Evolutionary conservation across 1,140 invertebrate genomes (phyloP).

Genomic region (Fopius arisanus): DNA sequence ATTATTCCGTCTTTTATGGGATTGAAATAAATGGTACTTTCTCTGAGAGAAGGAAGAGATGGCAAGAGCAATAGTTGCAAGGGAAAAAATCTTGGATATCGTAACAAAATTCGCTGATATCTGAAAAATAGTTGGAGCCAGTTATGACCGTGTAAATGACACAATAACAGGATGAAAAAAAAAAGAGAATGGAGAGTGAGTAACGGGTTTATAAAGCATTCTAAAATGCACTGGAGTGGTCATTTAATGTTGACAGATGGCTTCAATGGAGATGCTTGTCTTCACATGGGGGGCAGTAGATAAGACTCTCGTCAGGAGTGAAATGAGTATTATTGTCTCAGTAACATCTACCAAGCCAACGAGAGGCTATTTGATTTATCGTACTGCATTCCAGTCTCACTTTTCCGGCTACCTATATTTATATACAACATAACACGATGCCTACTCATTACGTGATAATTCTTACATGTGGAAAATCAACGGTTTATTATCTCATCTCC

Average conservation of each 20-base stretch:
- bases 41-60: too few species aligned
- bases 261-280: neutral
- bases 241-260: neutral
- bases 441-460: neutral
- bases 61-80: too few species aligned
- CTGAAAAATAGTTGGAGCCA: too few species aligned
- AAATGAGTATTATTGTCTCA: conserved; percentile 9
- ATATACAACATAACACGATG: neutral
- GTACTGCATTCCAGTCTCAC: conserved; percentile 17
- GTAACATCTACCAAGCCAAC: neutral
- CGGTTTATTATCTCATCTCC: neutral
- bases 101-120: too few species aligned
- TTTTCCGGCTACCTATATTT: conserved; percentile 20
- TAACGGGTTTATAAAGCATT: neutral
- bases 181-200: neutral
- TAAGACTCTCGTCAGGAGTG: conserved; percentile 11
- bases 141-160: too few species aligned
- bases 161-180: too few species aligned
- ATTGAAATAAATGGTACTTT: too few species aligned
- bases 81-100: too few species aligned
- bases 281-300: conserved; percentile 15
- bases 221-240: neutral
- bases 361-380: conserved; percentile 14
- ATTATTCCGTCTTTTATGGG: too few species aligned
- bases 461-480: neutral